These are phyloP conservation scores for Synanceia verrucosa DNA, from an alignment of 2,797 vertebrate species.

Conservation along the genomic window DNA sequence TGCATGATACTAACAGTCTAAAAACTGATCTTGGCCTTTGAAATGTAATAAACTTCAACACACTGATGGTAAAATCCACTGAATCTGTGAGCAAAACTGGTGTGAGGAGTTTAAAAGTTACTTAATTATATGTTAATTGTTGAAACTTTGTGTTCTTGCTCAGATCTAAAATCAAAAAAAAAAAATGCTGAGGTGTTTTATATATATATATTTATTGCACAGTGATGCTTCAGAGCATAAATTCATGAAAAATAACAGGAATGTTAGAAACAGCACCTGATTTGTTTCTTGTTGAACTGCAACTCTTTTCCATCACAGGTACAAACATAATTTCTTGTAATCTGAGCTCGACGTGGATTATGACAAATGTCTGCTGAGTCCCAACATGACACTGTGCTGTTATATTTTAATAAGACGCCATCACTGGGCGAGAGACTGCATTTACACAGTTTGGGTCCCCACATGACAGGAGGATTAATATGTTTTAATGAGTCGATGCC, in stretches of 20 bases:
- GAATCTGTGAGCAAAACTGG: too few species aligned
- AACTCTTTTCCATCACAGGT: slow-evolving; percentile 21
- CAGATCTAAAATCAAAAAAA: too few species aligned
- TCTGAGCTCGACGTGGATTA: slow-evolving; percentile 34
- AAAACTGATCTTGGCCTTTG: too few species aligned
- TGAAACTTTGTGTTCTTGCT: too few species aligned
- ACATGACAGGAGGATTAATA: slow-evolving; percentile 53
- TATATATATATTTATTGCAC: too few species aligned
- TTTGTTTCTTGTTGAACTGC: slow-evolving; percentile 2
- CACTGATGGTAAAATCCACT: too few species aligned
- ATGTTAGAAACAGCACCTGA: neutral
- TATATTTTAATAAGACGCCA: slow-evolving; percentile 61
- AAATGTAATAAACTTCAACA: too few species aligned
- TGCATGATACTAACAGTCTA: too few species aligned
- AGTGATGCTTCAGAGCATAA: neutral
- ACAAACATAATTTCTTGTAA: slow-evolving; percentile 31
- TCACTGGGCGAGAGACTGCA: slow-evolving; percentile 43
- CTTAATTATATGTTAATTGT: too few species aligned
- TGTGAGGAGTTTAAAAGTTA: too few species aligned
- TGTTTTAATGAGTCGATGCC: slow-evolving; percentile 58
- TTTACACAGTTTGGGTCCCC: slow-evolving; percentile 36
- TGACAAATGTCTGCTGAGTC: slow-evolving; percentile 34
- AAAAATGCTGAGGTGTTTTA: too few species aligned
- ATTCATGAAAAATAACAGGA: neutral
- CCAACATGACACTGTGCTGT: slow-evolving; percentile 54